Conservation (phyloP, 2,888 invertebrate genomes). For the Pachycephus smyrnensis region DNA sequence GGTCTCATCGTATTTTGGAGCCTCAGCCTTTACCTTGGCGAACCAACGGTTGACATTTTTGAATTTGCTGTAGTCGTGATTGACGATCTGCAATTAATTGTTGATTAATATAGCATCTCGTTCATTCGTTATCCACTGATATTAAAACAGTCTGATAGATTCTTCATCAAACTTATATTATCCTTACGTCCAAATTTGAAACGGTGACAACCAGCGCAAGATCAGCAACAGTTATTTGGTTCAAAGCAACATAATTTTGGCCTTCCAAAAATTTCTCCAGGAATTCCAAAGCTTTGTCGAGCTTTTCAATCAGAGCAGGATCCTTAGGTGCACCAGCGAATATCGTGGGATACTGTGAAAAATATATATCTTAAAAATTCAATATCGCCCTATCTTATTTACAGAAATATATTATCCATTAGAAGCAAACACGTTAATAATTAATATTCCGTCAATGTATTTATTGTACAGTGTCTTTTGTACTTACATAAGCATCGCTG, state of each 20-base stretch:
- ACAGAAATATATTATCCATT: not conserved
- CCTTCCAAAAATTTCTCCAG: conserved; percentile 80
- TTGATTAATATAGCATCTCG: not conserved
- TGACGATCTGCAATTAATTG: conserved; percentile 58
- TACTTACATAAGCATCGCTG: conserved; percentile 72
- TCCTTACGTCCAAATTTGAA: conserved; percentile 75
- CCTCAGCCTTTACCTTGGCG: conserved; percentile 70
- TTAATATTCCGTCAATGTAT: not conserved
- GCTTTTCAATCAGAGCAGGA: conserved; percentile 76
- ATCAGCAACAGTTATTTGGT: conserved; percentile 83
- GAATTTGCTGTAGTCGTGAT: conserved; percentile 77
- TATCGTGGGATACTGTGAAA: conserved; percentile 63
- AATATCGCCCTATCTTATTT: not conserved
- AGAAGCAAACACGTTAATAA: not conserved
- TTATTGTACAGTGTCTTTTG: not conserved
- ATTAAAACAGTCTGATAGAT: not conserved
- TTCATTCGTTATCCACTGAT: not conserved
- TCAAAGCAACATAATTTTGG: conserved; percentile 79
- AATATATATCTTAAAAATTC: not conserved
- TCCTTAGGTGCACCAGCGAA: conserved; percentile 68
- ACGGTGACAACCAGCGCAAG: conserved; percentile 76
- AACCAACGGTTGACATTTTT: conserved; percentile 77
- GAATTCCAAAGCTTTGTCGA: conserved; percentile 76
- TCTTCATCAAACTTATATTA: not conserved
- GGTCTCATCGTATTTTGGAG: conserved; percentile 71